Evolutionary conservation across 2,113 vertebrate species (phyloP).

Genomic region (Ammodytes dubius): DNA sequence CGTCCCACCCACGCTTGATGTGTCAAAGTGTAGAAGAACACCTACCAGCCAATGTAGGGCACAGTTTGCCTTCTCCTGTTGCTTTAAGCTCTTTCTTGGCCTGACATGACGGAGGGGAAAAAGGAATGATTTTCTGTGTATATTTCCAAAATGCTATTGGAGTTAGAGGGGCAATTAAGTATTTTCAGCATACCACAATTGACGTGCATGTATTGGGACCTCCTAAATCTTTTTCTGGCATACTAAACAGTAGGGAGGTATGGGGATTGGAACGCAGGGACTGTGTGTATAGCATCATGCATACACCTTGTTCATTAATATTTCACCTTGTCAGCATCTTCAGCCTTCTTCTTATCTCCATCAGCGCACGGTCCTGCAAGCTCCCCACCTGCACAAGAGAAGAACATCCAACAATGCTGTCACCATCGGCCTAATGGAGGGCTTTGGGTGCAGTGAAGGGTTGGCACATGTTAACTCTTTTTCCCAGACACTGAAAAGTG

Average conservation of each 20-base stretch:
- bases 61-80: conserved; percentile 4
- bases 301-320: background rate
- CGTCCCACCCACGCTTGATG: background rate
- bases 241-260: too few relatives aligned
- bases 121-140: background rate
- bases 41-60: conserved; percentile 27
- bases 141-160: too few relatives aligned
- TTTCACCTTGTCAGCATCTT: conserved; percentile 55
- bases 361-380: conserved; percentile 4
- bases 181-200: too few relatives aligned
- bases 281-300: background rate
- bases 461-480: background rate
- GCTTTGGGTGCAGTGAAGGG: background rate
- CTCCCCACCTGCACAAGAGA: conserved; percentile 36
- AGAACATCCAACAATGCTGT: background rate
- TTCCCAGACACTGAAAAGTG: background rate
- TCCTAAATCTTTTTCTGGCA: too few relatives aligned
- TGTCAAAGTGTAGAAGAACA: background rate
- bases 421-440: background rate
- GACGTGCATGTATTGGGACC: too few relatives aligned
- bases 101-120: conserved; percentile 32
- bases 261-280: too few relatives aligned
- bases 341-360: conserved; percentile 39
- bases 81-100: conserved; percentile 27
- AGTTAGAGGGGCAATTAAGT: too few relatives aligned